Base-by-base conservation (phyloP, 2,888 invertebrate genomes). In the Dynastes maya region DNA sequence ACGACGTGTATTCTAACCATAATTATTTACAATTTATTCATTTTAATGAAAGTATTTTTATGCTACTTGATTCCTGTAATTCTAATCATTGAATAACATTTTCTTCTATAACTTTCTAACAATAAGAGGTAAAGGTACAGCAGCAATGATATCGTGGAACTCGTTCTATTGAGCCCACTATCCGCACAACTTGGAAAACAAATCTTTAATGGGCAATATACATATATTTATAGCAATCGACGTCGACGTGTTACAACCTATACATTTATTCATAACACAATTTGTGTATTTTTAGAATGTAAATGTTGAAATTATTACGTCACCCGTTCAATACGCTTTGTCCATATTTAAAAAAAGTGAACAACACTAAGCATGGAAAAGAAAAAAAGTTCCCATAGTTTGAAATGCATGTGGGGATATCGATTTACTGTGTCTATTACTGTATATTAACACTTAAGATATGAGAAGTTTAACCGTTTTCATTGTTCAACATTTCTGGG, bases 231-330 rank as follows among this genome's bases (percentile, higher is more conserved):
- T 55, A 16, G 55, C 55, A 55, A 55, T 55, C 8, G 55, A 55
- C 55, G n/a, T 16, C n/a, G 22, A 45, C 45, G 16, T 55, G 55
- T 55, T 55, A 55, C 55, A 55, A 55, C 16, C n/a, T 55, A 55
- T 55, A 55, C 55, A 55, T 55, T 55, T 55, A 55, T 51, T 68
- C 51, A 22, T 51, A 49, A 71, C 55, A 55, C 53, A 55, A 49
- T 71, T 71, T 71, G 55, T 55, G n/a, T 71, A 55, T 71, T 32
- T 71, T 71, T 55, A 55, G 70, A 71, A 71, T 71, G 32, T 71
- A 71, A 70, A 71, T 71, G 32, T 70, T 37, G 16, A 72, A 40
- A 55, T 37, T 40, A 58, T 72, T 72, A 72, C 58, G 61, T 72
- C 72, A 72, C 5, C 9, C n/a, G 13, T 8, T 37, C 58, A 13